phyloP scores from a whole-genome alignment of 2,888 invertebrate genomes.

The Apocheima hispidaria region DNA sequence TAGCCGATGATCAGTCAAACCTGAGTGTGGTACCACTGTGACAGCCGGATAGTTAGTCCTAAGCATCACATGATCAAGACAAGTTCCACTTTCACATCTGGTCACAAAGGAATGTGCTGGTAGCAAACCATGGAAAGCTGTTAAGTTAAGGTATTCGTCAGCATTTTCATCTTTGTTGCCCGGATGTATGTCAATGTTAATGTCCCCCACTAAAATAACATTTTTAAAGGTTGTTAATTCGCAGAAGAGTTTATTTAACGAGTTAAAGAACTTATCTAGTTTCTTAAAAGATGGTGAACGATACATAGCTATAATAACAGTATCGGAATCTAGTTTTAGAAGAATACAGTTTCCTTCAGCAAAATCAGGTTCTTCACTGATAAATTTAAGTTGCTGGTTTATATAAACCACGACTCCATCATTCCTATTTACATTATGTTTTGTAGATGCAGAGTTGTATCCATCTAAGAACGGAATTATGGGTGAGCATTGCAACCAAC shows the following conservation, averaged over 20 bases:
- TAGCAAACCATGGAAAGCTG: slow-evolving; percentile 1
- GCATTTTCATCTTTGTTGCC: background rate
- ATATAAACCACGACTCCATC: slow-evolving; percentile 10
- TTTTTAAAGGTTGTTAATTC: background rate
- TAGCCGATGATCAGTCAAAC: background rate
- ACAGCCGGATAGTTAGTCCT: background rate
- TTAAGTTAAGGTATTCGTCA: slow-evolving; percentile 5
- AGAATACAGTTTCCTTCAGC: slow-evolving; percentile 6
- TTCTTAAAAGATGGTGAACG: slow-evolving; percentile 11
- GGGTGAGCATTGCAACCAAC: background rate
- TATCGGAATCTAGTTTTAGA: background rate
- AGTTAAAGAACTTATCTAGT: background rate
- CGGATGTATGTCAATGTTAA: slow-evolving; percentile 4
- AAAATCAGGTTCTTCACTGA: background rate
- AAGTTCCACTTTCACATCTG: slow-evolving; percentile 14
- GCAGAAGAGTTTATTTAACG: background rate
- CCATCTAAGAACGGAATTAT: background rate
- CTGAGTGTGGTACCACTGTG: background rate
- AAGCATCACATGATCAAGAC: slow-evolving; percentile 6
- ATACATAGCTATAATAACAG: slow-evolving; percentile 6
- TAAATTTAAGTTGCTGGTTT: background rate
- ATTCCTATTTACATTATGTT: background rate
- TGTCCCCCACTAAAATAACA: slow-evolving; percentile 8
- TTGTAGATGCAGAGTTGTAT: background rate
- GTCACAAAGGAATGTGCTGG: slow-evolving; percentile 2